Evolutionary conservation across 2,113 vertebrate species (phyloP).

Genomic region (Gymnarchus niloticus): DNA sequence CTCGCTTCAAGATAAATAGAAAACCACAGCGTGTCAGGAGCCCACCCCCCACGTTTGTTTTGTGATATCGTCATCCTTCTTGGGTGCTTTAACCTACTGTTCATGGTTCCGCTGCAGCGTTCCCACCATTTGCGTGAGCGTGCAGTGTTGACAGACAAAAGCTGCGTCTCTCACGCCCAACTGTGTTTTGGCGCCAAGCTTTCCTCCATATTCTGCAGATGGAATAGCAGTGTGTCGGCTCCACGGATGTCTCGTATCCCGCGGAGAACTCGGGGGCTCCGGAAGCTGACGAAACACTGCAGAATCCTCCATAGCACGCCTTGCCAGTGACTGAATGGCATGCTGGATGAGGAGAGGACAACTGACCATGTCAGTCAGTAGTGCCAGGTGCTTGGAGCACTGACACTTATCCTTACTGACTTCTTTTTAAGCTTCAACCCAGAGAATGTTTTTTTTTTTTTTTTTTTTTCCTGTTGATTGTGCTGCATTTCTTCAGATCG

Average conservation of each 20-base stretch:
- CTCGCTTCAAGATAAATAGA: neutral
- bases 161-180: constrained; percentile 24
- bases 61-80: neutral
- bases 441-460: neutral
- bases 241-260: neutral
- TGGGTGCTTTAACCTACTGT: neutral
- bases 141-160: neutral
- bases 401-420: neutral
- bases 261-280: neutral
- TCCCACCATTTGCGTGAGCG: constrained; percentile 29
- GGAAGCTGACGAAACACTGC: neutral
- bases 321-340: neutral
- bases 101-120: constrained; percentile 13
- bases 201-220: constrained; percentile 31
- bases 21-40: neutral
- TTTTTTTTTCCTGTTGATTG: neutral
- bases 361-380: neutral
- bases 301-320: neutral
- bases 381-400: too few species aligned
- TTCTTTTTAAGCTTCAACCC: neutral
- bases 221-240: constrained; percentile 33
- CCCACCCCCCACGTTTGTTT: neutral
- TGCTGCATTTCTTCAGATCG: neutral
- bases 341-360: neutral
- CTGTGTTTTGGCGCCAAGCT: constrained; percentile 33